Evolutionary conservation across 2,113 vertebrate genomes (phyloP).

Genomic region (Platysternon megacephalum): DNA sequence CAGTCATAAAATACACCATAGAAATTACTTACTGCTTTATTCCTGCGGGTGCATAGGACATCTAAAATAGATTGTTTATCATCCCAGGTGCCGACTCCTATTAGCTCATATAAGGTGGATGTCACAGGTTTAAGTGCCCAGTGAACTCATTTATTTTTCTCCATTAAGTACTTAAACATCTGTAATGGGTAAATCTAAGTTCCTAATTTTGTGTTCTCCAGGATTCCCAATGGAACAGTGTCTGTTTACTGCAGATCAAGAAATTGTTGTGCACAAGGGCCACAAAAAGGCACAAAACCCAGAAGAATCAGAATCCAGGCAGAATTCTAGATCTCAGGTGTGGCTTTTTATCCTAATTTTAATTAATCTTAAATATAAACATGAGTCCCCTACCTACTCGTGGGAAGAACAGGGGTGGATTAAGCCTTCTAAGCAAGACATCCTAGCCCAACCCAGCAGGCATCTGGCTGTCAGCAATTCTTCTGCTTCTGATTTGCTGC

Average conservation of each 20-base stretch:
- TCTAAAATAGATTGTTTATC: slow-evolving; percentile 21
- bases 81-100: slow-evolving; percentile 18
- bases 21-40: slow-evolving; percentile 4
- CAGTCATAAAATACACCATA: neutral
- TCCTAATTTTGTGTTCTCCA: neutral
- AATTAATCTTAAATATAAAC: neutral
- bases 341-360: neutral
- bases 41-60: slow-evolving; percentile 25
- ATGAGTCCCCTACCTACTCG: neutral
- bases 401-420: neutral
- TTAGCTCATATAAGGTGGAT: slow-evolving; percentile 29
- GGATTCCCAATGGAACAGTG: no score
- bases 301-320: neutral
- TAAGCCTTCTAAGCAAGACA: neutral
- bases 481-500: neutral
- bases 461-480: neutral
- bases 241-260: neutral
- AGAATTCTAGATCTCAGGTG: neutral
- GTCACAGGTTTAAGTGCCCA: neutral
- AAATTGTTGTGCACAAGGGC: neutral
- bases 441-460: neutral
- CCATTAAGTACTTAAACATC: slow-evolving; percentile 46
- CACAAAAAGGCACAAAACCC: neutral
- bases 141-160: neutral
- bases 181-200: neutral